Base-by-base conservation (phyloP, 1,140 invertebrate genomes). In the Oreohelix idahoensis region DNA sequence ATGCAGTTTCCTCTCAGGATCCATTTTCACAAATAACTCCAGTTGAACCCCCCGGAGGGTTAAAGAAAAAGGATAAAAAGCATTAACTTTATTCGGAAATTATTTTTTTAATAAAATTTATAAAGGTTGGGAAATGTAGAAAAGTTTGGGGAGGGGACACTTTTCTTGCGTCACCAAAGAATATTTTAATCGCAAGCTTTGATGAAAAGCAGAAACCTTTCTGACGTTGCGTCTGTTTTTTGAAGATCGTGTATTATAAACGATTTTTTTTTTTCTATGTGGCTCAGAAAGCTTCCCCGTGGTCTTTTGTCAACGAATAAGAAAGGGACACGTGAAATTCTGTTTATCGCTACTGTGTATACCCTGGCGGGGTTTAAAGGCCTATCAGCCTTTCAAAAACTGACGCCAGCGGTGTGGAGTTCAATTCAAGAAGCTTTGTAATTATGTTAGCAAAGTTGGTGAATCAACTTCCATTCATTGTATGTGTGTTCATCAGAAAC, bases 381-480 rank as follows among this genome's bases (percentile, higher is more conserved):
- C 10, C 8, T 58, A 29, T 11, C n/a, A 29, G 11, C 63, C 63
- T 32, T 13, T 11, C n/a, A 32, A 13, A 32, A n/a, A 66, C 5
- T 5, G 63, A 32, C n/a, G 63, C 29, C 17, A n/a, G 2, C 8
- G 63, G n/a, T 35, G 63, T 29, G 4, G 17, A 29, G 63, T 66
- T 66, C 51, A 58, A 23, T 58, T 10, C 17, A 5, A 32, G 63
- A 66, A 66, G 29, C 63, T 32, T 66, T 66, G 63, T 35, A 23
- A 66, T 66, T 66, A 66, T 66, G 63, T 66, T 35, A n/a, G 63
- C 63, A 66, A 66, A 66, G 63, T 32, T 35, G 17, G n/a, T 66
- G 63, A 66, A 66, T 66, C 63, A 32, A 66, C 63, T 66, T 66
- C n/a, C 63, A 66, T 66, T 66, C 63, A 66, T 66, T 66, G 63